Percentiles rank a stretch among this genome's conserved stretches.
Evolutionary conservation across 2,113 vertebrate genomes (phyloP).

Genomic region (Ramphastos sulfuratus): DNA sequence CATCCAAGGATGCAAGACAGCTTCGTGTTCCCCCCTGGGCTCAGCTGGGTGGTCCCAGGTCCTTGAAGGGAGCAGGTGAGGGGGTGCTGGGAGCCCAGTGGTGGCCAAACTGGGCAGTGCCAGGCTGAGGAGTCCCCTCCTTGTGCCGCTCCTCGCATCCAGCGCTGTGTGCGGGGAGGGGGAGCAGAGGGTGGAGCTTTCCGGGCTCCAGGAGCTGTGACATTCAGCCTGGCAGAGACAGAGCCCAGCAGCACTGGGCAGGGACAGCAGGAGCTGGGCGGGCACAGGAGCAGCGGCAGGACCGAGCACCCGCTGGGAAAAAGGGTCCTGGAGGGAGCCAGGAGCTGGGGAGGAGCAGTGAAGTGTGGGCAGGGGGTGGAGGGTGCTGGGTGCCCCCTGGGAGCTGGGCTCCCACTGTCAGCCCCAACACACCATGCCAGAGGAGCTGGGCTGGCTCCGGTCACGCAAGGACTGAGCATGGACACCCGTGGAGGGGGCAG

Average conservation of each 20-base stretch:
- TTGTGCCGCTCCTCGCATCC: neutral
- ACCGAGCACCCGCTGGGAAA: neutral
- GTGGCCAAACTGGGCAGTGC: neutral
- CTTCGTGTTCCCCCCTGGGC: neutral
- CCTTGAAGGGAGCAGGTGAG: rapidly evolving
- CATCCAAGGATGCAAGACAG: neutral
- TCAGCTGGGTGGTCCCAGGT: neutral
- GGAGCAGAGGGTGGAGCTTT: conserved; percentile 33
- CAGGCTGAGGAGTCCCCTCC: neutral
- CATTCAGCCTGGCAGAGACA: neutral
- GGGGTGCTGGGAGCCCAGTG: rapidly evolving
- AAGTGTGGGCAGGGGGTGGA: neutral
- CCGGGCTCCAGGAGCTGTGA: neutral
- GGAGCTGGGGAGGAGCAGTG: neutral
- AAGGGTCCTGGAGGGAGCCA: neutral
- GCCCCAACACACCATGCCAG: neutral
- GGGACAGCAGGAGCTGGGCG: neutral
- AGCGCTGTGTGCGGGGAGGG: neutral
- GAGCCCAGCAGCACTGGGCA: neutral
- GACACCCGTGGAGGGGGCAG: rapidly evolving
- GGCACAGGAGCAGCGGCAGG: neutral
- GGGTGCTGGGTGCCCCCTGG: neutral
- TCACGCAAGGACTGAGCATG: neutral
- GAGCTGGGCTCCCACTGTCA: neutral
- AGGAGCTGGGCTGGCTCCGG: neutral